Percentiles rank a stretch among this genome's conserved stretches.
Evolutionary conservation across 2,888 invertebrate species (phyloP).

Genomic region (Drosophila pseudotakahashii): DNA sequence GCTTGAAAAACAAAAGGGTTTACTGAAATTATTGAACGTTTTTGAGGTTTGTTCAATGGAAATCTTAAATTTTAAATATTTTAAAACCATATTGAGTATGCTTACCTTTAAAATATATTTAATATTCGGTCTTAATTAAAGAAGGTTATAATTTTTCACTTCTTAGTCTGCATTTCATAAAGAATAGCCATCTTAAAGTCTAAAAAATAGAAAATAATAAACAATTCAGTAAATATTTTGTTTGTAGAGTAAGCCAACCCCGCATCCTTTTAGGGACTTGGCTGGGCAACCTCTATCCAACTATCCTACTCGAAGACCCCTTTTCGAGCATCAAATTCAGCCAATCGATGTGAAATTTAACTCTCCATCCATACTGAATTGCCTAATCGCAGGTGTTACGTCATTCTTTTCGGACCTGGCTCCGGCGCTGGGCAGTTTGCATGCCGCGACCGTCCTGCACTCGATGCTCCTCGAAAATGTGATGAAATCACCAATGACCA

Average conservation of each 20-base stretch:
- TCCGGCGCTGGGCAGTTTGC: conserved; percentile 87
- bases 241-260: conserved; percentile 1
- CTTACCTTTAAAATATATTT: no score
- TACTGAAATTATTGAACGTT: background rate
- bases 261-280: conserved; percentile 4
- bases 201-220: background rate
- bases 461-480: conserved; percentile 84
- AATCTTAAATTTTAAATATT: no score
- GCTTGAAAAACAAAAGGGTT: background rate
- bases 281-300: conserved; percentile 5
- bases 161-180: no score
- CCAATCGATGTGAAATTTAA: conserved; percentile 14
- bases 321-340: conserved; percentile 16
- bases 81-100: no score
- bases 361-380: conserved; percentile 24
- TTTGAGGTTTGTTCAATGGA: no score
- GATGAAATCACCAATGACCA: conserved; percentile 85
- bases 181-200: background rate
- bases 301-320: conserved; percentile 29
- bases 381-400: conserved; percentile 86
- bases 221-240: background rate
- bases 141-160: no score
- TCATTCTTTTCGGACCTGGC: conserved; percentile 89
- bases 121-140: no score
- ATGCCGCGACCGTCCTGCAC: conserved; percentile 83